A percentile compares a stretch with the other conserved stretches of the same genome.
phyloP scores from a whole-genome alignment of 1,140 invertebrate species.

The Acromyrmex echinatior region DNA sequence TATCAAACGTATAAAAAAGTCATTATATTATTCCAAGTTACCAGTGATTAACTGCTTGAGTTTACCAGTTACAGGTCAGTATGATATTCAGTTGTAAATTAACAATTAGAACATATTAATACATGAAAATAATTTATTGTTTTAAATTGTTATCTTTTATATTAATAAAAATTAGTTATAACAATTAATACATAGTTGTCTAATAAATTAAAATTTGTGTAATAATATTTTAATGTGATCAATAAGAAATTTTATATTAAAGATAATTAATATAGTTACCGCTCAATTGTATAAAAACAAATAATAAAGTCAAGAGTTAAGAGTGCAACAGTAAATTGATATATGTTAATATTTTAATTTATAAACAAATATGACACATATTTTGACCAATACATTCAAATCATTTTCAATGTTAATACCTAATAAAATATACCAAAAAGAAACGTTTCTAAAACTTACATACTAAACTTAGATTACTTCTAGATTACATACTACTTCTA shows the following conservation, averaged over 20 bases:
- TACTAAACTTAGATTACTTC: too few relatives aligned
- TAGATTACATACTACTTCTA: too few relatives aligned
- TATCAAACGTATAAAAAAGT: slow-evolving; percentile 93
- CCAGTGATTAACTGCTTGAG: slow-evolving; percentile 91
- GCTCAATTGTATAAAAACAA: too few relatives aligned
- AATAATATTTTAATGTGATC: background rate
- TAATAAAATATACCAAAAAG: too few relatives aligned
- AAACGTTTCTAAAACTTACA: too few relatives aligned
- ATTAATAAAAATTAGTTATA: background rate
- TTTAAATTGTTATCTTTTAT: background rate
- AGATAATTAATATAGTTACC: too few relatives aligned
- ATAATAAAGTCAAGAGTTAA: too few relatives aligned
- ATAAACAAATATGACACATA: too few relatives aligned
- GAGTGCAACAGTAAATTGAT: too few relatives aligned
- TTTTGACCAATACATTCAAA: too few relatives aligned
- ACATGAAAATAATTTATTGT: background rate
- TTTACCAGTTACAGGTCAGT: slow-evolving; percentile 92
- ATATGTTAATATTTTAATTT: too few relatives aligned
- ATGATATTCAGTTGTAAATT: slow-evolving; percentile 29
- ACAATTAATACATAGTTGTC: background rate
- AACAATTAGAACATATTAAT: background rate
- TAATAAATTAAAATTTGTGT: slow-evolving; percentile 10
- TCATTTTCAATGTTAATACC: too few relatives aligned
- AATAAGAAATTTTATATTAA: slow-evolving; percentile 20
- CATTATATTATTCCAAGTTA: slow-evolving; percentile 94